Evolutionary conservation across 2,888 invertebrate species (phyloP).

Genomic region (Drosophila meridionalis): DNA sequence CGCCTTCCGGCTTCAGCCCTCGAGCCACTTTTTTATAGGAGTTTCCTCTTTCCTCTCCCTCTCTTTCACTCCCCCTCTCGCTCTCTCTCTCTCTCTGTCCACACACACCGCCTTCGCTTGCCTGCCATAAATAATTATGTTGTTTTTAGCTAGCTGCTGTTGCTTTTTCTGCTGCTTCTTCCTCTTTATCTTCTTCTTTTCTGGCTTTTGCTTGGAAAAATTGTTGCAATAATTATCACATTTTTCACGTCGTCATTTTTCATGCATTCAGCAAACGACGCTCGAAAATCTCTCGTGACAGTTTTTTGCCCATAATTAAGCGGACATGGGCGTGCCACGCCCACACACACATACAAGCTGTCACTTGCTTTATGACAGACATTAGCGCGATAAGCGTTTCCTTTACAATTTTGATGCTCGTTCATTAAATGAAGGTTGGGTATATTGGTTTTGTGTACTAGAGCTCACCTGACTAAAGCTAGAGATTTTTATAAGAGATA

Average conservation of each 20-base stretch:
- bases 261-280: slow-evolving; percentile 50
- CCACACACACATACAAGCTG: slow-evolving; percentile 27
- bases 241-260: slow-evolving; percentile 73
- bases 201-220: slow-evolving; percentile 35
- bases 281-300: slow-evolving; percentile 54
- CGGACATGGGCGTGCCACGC: slow-evolving; percentile 51
- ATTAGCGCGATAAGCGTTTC: slow-evolving; percentile 57
- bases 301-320: slow-evolving; percentile 70
- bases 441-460: neutral
- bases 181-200: slow-evolving; percentile 6
- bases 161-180: slow-evolving; percentile 27
- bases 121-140: slow-evolving; percentile 77
- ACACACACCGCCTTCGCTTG: neutral
- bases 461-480: neutral
- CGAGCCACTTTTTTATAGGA: slow-evolving; percentile 50
- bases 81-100: neutral
- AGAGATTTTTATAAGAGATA: neutral
- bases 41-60: slow-evolving; percentile 4
- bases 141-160: slow-evolving; percentile 64
- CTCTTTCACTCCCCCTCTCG: neutral
- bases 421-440: neutral
- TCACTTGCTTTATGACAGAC: slow-evolving; percentile 42
- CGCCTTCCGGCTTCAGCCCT: slow-evolving; percentile 21
- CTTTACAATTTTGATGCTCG: slow-evolving; percentile 3
- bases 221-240: slow-evolving; percentile 74